Base-by-base conservation (phyloP, 2,888 invertebrate genomes). In the Brenthis daphne region DNA sequence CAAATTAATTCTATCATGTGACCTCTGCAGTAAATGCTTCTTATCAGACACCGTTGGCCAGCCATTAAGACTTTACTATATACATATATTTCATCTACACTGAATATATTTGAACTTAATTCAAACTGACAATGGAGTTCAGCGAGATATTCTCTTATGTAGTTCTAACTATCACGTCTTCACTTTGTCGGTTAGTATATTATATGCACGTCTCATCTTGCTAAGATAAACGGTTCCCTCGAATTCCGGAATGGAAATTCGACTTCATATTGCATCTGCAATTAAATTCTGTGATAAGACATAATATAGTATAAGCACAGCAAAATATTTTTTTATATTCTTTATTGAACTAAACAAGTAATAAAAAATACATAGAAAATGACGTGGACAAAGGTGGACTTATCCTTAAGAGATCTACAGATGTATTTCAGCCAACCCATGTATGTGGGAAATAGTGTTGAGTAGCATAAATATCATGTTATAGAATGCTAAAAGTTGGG, bases 201-300 rank as follows among this genome's bases (percentile, higher is more conserved):
- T 33, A 20, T 63, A 54, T 63, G 63, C 53, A 54, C 13, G 43
- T 55, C 55, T 67, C 71, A 71, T 71, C 64, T 66, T 43, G 56
- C 55, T 57, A 66, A 71, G 66, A 71, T 64, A 71, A 71, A 73
- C 64, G 71, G 51, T 43, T 63, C 33, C 37, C 63, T 63, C 20
- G 24, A 63, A 54, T 63, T 53, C 60, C 50, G 16, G 50, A 50
- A 60, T 60, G 60, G 50, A 33, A 50, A 60, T 60, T 33, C 12
- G n/a, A 20, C 58, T 48, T 60, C 16, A 50, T 60, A 60, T 50
- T 60, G 48, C 48, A 60, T 60, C 48, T 60, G 24, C 24, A 60
- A 50, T 50, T 60, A n/a, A 50, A 29, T 48, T 48, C 2, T 14
- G 3, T 43, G 37, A 11, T 43, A 43, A 43, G 37, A 11, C 11